Conservation (phyloP, 2,888 invertebrate species). For the Ischnus inquisitorius region DNA sequence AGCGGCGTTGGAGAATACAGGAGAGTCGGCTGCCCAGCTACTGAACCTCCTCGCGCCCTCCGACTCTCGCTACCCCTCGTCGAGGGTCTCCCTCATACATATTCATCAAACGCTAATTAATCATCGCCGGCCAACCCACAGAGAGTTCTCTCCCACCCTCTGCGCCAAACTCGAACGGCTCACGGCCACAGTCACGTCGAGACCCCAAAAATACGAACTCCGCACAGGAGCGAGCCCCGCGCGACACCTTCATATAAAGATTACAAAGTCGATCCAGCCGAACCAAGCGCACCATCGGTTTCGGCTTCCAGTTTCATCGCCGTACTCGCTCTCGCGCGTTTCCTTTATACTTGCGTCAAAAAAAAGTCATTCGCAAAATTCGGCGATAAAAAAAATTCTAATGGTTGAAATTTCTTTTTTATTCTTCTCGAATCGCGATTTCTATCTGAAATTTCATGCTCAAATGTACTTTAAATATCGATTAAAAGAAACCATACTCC, state of each 20-base stretch:
- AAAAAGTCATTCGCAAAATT: background rate
- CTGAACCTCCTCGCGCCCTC: conserved; percentile 25
- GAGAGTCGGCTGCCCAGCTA: conserved; percentile 61
- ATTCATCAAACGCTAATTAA: conserved; percentile 85
- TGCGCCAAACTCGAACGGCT: background rate
- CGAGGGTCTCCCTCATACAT: conserved; percentile 82
- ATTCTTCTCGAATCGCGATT: background rate
- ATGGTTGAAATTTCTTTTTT: background rate
- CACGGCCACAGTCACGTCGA: conserved; percentile 38
- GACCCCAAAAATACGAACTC: conserved; percentile 57
- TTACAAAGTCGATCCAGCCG: conserved; percentile 65
- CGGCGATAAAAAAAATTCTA: background rate
- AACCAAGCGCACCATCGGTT: background rate
- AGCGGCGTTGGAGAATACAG: conserved; percentile 45
- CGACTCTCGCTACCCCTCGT: conserved; percentile 59
- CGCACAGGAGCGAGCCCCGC: conserved; percentile 39
- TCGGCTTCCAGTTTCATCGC: conserved; percentile 31
- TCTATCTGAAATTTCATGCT: background rate
- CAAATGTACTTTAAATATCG: background rate
- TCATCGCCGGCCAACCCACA: conserved; percentile 82
- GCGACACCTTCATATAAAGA: conserved; percentile 54
- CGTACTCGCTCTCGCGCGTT: background rate
- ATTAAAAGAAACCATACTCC: too few relatives aligned
- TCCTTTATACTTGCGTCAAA: background rate
- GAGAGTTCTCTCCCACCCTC: conserved; percentile 58